A percentile compares a stretch with the other conserved stretches of the same genome.
These are phyloP conservation scores for Procavia capensis DNA, from an alignment of 2,113 vertebrate genomes.

Conservation along the genomic window DNA sequence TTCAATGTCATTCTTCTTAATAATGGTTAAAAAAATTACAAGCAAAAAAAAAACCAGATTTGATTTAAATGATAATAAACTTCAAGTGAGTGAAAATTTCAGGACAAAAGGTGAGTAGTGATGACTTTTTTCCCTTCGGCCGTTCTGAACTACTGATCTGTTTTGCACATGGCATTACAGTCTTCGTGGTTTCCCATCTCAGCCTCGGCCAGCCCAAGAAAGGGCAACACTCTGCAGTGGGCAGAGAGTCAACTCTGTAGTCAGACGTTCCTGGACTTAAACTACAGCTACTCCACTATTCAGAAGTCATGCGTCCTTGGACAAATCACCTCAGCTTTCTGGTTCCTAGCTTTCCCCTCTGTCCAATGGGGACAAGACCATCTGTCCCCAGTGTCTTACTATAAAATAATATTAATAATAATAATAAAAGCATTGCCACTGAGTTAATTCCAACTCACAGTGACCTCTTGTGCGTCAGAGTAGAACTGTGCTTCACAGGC, in stretches of 20 bases:
- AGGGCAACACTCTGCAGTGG: neutral
- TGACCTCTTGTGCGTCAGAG: neutral
- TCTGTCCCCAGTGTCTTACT: neutral
- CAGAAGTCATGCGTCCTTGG: neutral
- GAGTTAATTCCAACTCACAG: neutral
- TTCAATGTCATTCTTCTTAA: neutral
- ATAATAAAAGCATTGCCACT: neutral
- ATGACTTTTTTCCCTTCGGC: neutral
- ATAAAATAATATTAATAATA: neutral
- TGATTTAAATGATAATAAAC: neutral
- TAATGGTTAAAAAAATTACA: neutral
- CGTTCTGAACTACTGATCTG: neutral
- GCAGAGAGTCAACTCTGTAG: neutral
- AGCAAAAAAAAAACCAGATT: neutral
- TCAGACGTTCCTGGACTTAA: conserved; percentile 35
- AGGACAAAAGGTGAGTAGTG: neutral
- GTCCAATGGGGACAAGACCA: neutral
- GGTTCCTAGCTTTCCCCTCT: neutral
- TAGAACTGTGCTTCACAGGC: neutral
- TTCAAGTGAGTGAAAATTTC: neutral
- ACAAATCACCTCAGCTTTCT: neutral
- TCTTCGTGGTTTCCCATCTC: neutral
- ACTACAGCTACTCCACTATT: neutral
- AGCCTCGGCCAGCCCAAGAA: neutral
- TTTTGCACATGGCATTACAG: neutral